Base-by-base conservation (phyloP, 37 sponge, comb jelly and placozoan species). In the Geodia barretti region DNA sequence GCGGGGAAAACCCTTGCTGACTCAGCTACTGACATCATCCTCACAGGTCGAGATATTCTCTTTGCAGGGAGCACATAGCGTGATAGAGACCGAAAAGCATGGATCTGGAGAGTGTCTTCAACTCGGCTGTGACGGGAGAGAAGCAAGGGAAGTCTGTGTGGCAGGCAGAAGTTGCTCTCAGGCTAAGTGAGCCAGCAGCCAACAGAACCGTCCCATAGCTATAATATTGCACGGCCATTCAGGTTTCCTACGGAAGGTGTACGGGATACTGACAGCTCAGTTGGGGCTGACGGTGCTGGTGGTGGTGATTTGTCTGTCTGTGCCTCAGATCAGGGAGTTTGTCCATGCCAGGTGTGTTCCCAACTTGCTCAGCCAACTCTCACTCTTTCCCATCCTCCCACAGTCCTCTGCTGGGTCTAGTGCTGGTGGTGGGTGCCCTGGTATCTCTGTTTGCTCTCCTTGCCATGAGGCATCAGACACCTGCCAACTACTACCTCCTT, bases 171-270 rank as follows among this genome's bases (percentile, higher is more conserved):
- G 73, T 90, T 8, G 90, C 90, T 26, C 63, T 90, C 20, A 85
- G 90, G 73, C 81, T 90, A 21, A 79, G 90, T 90, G 30, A 90
- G 90, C 4, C 31, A 29, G 8, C 20, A n/a, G 40, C n/a, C n/a
- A n/a, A n/a, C n/a, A n/a, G n/a, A n/a, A n/a, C n/a, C n/a, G n/a
- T n/a, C n/a, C n/a, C n/a, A n/a, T n/a, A n/a, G n/a, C n/a, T n/a
- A n/a, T n/a, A n/a, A n/a, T n/a, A 1, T 36, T 26, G n/a, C 9
- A 32, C n/a, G 20, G n/a, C 62, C 11, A 1, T 32, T 26, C 70
- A 93, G 97, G 90, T 58, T 97, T 97, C n/a, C 72, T 97, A 17
- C 83, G 97, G 4, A 97, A 97, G 79, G 97, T 97, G 30, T 97
- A 97, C 76, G 93, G 91, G 3, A 97, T 97, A 30, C 83, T 97